Evolutionary conservation across 2,797 vertebrate genomes (phyloP), one percentile per base, ranked within the genome.

Genomic region (Coendou prehensilis): DNA sequence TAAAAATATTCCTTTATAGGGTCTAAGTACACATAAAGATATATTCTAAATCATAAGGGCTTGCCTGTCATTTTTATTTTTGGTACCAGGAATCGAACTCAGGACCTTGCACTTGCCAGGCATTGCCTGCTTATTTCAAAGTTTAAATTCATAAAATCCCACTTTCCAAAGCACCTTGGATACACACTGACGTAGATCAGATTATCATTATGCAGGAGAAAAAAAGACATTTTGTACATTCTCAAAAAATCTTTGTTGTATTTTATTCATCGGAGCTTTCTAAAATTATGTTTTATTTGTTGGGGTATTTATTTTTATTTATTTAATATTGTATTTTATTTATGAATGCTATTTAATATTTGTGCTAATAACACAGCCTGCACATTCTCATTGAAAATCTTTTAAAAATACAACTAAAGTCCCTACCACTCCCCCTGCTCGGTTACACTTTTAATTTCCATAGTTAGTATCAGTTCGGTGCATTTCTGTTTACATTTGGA

Each of bases 121-220:
- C 37, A 41, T 59, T 86, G 59, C 4, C 61, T 79, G 14, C 2
- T 17, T 37, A 15, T 13, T 1, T 13, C 41, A 61, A 73, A 37
- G 45, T 59, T 93, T 56, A 45, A 50, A 47, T 64, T 91, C 20
- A 50, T 84, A 54, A 92, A 81, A 63, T 20, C 59, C 9, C 45
- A 78, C 22, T 23, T 82, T 78, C 47, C 41, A 63, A 80, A 63
- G 14, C 20, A 30, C 4, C 30, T 54, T 83, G n/a, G 26, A 30
- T 13, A 14, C 45, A n/a, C 23, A 14, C 5, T 7, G 28, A 76
- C 52, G 17, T 50, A 47, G 22, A 37, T 64, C 18, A 64, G 41
- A 73, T 54, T 45, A 45, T 71, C 8, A 3, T 47, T 69, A 9
- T 86, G 17, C 6, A 50, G 41, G 23, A 6, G 47, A 14, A 23